Conservation (phyloP, 2,888 invertebrate genomes). For the Habroteleia sp. region DNA sequence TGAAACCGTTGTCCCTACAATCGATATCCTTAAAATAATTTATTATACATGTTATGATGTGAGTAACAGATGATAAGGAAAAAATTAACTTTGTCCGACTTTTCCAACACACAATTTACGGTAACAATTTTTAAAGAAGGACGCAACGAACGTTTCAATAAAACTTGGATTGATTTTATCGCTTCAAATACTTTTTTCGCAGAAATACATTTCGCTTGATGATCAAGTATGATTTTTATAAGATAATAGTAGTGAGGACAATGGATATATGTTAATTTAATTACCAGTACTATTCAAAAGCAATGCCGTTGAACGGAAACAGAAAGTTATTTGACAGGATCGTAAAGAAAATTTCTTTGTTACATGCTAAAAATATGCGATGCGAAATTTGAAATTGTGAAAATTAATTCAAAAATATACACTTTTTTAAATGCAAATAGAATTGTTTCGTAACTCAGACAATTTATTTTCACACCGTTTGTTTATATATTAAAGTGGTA, state of each 20-base stretch:
- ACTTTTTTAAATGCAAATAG: no score
- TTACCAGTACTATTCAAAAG: neutral
- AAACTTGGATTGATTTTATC: conserved; percentile 27
- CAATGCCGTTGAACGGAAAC: neutral
- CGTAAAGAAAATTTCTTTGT: conserved; percentile 30
- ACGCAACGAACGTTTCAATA: conserved; percentile 12
- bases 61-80: conserved; percentile 13
- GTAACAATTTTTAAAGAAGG: conserved; percentile 34
- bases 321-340: conserved; percentile 9
- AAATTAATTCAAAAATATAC: neutral
- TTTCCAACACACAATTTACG: conserved; percentile 28
- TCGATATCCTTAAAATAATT: conserved; percentile 58
- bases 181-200: conserved; percentile 20
- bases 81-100: conserved; percentile 37
- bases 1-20: conserved; percentile 44
- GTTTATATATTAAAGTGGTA: no score
- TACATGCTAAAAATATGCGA: neutral
- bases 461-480: no score
- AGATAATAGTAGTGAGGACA: conserved; percentile 26
- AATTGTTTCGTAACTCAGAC: no score
- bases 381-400: neutral
- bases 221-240: conserved; percentile 25
- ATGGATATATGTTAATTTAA: conserved; percentile 29
- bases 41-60: conserved; percentile 38
- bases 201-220: conserved; percentile 31